Conservation (phyloP, 2,888 invertebrate genomes). For the Pterobdella sp. region DNA sequence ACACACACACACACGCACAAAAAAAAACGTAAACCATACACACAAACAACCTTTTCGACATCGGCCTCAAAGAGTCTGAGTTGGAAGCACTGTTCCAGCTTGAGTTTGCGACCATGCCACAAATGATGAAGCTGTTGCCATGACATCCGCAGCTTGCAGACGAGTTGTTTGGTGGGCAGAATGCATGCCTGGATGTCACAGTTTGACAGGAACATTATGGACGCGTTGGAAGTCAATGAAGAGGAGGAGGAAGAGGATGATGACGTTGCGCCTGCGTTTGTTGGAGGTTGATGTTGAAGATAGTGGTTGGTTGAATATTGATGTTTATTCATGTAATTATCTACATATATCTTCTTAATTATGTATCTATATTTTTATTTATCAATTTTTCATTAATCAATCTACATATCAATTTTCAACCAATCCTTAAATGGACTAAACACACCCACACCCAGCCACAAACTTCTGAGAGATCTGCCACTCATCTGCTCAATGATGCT, state of each 20-base stretch:
- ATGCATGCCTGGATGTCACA: constrained; percentile 58
- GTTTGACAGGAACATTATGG: constrained; percentile 55
- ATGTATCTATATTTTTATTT: neutral
- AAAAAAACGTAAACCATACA: constrained; percentile 37
- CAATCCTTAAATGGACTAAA: too few species aligned
- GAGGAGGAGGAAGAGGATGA: constrained; percentile 21
- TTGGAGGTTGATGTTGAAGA: too few species aligned
- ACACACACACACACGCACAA: neutral
- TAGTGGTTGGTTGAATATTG: neutral
- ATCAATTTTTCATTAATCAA: too few species aligned
- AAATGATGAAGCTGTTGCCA: constrained; percentile 71
- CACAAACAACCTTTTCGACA: constrained; percentile 45
- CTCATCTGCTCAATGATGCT: constrained; percentile 56
- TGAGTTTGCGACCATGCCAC: constrained; percentile 67
- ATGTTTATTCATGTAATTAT: neutral
- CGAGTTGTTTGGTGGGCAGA: constrained; percentile 41
- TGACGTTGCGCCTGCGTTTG: neutral
- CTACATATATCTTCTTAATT: neutral
- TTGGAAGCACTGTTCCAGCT: constrained; percentile 51
- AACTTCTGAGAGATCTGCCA: constrained; percentile 34
- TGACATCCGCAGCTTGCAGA: constrained; percentile 62
- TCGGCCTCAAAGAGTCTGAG: constrained; percentile 51
- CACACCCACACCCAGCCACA: neutral
- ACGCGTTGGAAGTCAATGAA: constrained; percentile 10
- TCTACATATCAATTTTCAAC: neutral